Conservation (phyloP, 2,113 vertebrate species). For the Apistogramma diplotaenia region DNA sequence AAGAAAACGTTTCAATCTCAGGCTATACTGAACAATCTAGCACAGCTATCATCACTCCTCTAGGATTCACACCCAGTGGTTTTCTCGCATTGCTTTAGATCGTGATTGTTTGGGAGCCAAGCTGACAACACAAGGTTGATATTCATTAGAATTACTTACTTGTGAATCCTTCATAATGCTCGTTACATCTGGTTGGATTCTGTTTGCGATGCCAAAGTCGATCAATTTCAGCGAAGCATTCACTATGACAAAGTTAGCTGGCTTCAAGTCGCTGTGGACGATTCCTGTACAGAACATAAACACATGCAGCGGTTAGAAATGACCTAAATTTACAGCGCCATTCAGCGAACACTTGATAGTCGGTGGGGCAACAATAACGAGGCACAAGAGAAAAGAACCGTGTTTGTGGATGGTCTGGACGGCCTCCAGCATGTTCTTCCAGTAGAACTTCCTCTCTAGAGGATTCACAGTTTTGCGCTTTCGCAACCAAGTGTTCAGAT, state of each 20-base stretch:
- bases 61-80: neutral
- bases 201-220: slow-evolving; percentile 97
- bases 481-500: slow-evolving; percentile 94
- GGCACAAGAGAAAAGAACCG: slow-evolving; percentile 71
- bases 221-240: slow-evolving; percentile 95
- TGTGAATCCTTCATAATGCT: slow-evolving; percentile 97
- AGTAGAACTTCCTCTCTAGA: slow-evolving; percentile 93
- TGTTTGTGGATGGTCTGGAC: slow-evolving; percentile 95
- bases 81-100: no score
- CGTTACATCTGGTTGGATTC: slow-evolving; percentile 95
- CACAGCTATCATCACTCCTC: neutral
- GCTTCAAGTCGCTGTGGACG: slow-evolving; percentile 96
- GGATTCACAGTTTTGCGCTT: slow-evolving; percentile 89
- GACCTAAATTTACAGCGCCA: neutral
- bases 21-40: neutral
- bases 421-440: slow-evolving; percentile 98
- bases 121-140: neutral
- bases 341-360: neutral
- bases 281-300: slow-evolving; percentile 80
- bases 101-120: neutral
- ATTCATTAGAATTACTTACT: slow-evolving; percentile 66
- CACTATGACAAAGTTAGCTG: slow-evolving; percentile 96
- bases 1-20: neutral
- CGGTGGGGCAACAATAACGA: neutral
- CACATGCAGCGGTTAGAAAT: neutral